These are phyloP conservation scores for Chorisops tibialis DNA, from an alignment of 2,888 invertebrate species.

Conservation along the genomic window DNA sequence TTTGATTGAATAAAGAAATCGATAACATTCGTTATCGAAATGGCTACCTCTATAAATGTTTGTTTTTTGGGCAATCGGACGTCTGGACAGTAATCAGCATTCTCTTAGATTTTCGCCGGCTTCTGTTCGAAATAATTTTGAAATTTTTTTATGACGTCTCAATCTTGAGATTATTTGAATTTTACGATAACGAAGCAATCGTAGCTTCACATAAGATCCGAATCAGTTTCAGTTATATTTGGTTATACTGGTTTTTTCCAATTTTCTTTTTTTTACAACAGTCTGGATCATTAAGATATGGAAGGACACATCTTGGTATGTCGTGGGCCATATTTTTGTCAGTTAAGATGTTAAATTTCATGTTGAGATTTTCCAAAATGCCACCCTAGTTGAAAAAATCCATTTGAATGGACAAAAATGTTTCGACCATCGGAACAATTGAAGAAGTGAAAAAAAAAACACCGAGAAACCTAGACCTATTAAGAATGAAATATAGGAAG, in stretches of 20 bases:
- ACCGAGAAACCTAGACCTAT: neutral
- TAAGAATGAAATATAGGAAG: constrained; percentile 14
- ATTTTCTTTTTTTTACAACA: neutral
- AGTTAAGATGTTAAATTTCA: constrained; percentile 5
- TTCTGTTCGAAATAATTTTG: constrained; percentile 15
- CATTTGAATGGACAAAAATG: neutral
- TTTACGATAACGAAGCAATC: constrained; percentile 1
- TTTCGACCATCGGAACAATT: neutral
- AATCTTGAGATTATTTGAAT: constrained; percentile 14
- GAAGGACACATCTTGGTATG: neutral
- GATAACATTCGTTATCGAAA: constrained; percentile 13
- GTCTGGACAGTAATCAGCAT: constrained; percentile 10
- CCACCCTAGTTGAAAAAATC: constrained; percentile 19
- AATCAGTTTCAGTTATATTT: neutral
- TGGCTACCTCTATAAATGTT: neutral
- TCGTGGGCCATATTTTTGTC: constrained; percentile 9
- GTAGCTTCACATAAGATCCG: constrained; percentile 12
- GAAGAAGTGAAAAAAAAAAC: neutral
- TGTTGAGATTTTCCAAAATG: constrained; percentile 14
- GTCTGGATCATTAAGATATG: neutral
- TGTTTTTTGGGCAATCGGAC: neutral
- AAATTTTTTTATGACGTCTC: constrained; percentile 14
- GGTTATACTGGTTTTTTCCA: neutral
- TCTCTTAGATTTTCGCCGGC: constrained; percentile 1
- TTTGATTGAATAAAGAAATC: constrained; percentile 9